A percentile compares a stretch with the other conserved stretches of the same genome.
phyloP scores from a whole-genome alignment of 1,140 invertebrate species.

The Drosophila repleta region DNA sequence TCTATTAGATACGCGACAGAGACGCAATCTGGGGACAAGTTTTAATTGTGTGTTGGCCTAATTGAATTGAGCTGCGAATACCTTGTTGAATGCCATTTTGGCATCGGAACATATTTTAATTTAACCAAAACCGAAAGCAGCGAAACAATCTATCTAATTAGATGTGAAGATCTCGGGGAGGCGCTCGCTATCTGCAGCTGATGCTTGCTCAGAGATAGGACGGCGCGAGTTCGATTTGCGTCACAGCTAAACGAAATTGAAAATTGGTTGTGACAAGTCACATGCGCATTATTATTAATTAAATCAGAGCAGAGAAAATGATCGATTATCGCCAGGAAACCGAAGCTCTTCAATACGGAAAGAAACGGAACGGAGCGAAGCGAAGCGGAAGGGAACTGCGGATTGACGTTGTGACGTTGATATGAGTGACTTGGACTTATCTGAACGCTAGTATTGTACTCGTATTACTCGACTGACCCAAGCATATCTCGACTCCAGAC shows the following conservation, averaged over 20 bases:
- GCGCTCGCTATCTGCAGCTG: slow-evolving; percentile 44
- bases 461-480: slow-evolving; percentile 28
- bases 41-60: slow-evolving; percentile 64
- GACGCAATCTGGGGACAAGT: slow-evolving; percentile 57
- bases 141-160: slow-evolving; percentile 48
- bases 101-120: slow-evolving; percentile 72
- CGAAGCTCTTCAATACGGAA: slow-evolving; percentile 18
- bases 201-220: slow-evolving; percentile 59
- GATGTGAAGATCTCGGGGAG: slow-evolving; percentile 24
- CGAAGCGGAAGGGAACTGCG: slow-evolving; percentile 11
- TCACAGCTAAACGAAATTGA: slow-evolving; percentile 39
- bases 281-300: slow-evolving; percentile 79
- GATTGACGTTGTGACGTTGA: slow-evolving; percentile 32
- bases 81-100: slow-evolving; percentile 9
- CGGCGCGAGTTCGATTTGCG: slow-evolving; percentile 47
- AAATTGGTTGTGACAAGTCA: slow-evolving; percentile 65
- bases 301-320: slow-evolving; percentile 56
- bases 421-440: slow-evolving; percentile 20
- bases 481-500: slow-evolving; percentile 24
- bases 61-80: slow-evolving; percentile 67
- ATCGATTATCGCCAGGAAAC: slow-evolving; percentile 24
- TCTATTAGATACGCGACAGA: slow-evolving; percentile 39
- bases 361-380: slow-evolving; percentile 1
- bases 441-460: slow-evolving; percentile 9
- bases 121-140: slow-evolving; percentile 28